Conservation (phyloP, 1,140 invertebrate genomes). For the Hylaeus volcanicus region DNA sequence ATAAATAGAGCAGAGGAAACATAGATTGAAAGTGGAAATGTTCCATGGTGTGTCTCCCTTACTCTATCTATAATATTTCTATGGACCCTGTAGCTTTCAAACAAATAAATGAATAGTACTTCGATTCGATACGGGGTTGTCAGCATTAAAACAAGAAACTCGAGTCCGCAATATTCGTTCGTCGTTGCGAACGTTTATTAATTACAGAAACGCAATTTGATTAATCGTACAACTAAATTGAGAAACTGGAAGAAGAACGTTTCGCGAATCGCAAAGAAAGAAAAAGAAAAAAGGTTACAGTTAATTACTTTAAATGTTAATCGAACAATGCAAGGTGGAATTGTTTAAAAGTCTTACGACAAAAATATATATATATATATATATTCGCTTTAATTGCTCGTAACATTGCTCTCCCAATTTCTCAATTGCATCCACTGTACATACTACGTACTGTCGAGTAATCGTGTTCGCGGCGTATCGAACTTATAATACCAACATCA, state of each 20-base stretch:
- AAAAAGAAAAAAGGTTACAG: neutral
- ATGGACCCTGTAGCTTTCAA: neutral
- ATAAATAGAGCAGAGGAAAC: no score
- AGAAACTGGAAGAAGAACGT: conserved; percentile 28
- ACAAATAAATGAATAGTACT: neutral
- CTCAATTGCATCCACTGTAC: neutral
- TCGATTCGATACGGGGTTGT: conserved; percentile 2
- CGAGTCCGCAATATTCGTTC: neutral
- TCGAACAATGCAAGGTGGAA: neutral
- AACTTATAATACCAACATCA: neutral
- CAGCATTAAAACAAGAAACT: neutral
- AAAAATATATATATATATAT: neutral
- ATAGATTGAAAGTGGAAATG: no score
- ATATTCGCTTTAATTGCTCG: conserved; percentile 4
- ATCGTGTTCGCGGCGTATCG: neutral
- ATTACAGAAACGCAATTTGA: neutral
- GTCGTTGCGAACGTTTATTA: neutral
- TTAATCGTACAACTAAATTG: conserved; percentile 8
- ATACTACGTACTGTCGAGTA: neutral
- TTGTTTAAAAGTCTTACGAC: neutral
- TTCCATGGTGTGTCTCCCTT: no score
- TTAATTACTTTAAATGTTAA: neutral
- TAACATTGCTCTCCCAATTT: conserved; percentile 40
- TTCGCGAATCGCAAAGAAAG: neutral
- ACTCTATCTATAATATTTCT: no score